These are phyloP conservation scores for Hirudinaria manillensis DNA, from an alignment of 2,888 invertebrate species.

Conservation along the genomic window DNA sequence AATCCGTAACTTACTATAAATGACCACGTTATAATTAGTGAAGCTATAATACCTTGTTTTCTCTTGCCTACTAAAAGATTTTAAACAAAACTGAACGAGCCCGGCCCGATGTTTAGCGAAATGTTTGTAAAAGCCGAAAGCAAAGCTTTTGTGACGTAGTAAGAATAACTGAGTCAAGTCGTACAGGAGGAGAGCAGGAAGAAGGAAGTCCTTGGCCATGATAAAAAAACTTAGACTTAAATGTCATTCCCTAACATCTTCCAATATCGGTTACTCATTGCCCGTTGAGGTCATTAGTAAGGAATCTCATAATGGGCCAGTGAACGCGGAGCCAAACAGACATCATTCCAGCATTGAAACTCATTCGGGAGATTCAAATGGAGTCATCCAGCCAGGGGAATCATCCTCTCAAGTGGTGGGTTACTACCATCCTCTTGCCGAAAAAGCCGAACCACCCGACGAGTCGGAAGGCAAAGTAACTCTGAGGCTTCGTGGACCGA, in stretches of 20 bases:
- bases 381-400: not conserved
- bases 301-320: not conserved
- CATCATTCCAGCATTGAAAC: conserved; percentile 6
- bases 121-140: too few relatives aligned
- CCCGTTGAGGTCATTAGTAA: not conserved
- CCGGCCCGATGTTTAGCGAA: too few relatives aligned
- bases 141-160: too few relatives aligned
- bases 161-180: too few relatives aligned
- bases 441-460: not conserved
- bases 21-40: too few relatives aligned
- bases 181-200: too few relatives aligned
- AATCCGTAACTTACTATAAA: too few relatives aligned
- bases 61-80: too few relatives aligned
- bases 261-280: not conserved
- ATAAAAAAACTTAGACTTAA: not conserved
- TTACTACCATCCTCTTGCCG: not conserved
- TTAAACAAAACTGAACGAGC: too few relatives aligned
- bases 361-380: not conserved
- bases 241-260: conserved; percentile 9
- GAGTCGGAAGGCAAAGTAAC: not conserved
- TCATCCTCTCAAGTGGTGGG: not conserved
- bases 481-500: not conserved
- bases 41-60: too few relatives aligned
- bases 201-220: not conserved
- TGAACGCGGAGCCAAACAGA: not conserved